A percentile compares a stretch with the other conserved stretches of the same genome.
phyloP scores from a whole-genome alignment of 2,797 vertebrate species.

The Mormyrus proboscirostris region DNA sequence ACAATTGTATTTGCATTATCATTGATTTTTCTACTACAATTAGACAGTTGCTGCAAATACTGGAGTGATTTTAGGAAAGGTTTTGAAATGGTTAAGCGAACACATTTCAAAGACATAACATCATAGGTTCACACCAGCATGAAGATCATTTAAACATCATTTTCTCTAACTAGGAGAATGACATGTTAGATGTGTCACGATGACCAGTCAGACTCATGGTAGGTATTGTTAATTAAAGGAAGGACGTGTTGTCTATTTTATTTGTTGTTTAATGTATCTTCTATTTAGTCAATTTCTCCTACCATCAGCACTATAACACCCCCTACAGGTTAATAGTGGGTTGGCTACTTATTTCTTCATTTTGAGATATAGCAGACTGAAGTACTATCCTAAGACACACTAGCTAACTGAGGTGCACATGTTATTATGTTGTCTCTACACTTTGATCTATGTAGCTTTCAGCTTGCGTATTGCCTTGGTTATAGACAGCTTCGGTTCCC shows the following conservation, averaged over 20 bases:
- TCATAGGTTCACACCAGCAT: not conserved
- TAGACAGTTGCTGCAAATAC: not conserved
- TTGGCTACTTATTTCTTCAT: not conserved
- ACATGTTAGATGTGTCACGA: not conserved
- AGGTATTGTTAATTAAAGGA: not conserved
- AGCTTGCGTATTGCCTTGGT: not conserved
- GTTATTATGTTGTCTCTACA: not conserved
- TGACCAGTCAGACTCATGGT: not conserved
- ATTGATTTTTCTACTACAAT: too few species aligned
- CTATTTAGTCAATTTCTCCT: not conserved
- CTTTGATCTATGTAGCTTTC: not conserved
- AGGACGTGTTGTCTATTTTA: not conserved
- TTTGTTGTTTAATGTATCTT: not conserved
- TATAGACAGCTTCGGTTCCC: not conserved
- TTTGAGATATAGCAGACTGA: not conserved
- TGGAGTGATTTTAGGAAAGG: not conserved
- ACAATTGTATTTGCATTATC: too few species aligned
- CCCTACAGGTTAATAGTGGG: not conserved
- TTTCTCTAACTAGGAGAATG: not conserved
- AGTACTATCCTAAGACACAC: not conserved
- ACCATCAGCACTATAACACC: not conserved
- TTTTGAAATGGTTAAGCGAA: not conserved
- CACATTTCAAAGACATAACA: not conserved
- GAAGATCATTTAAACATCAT: not conserved
- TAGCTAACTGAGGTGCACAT: not conserved